Base-by-base conservation (phyloP, 2,113 vertebrate genomes). In the Notothenia rossii region DNA sequence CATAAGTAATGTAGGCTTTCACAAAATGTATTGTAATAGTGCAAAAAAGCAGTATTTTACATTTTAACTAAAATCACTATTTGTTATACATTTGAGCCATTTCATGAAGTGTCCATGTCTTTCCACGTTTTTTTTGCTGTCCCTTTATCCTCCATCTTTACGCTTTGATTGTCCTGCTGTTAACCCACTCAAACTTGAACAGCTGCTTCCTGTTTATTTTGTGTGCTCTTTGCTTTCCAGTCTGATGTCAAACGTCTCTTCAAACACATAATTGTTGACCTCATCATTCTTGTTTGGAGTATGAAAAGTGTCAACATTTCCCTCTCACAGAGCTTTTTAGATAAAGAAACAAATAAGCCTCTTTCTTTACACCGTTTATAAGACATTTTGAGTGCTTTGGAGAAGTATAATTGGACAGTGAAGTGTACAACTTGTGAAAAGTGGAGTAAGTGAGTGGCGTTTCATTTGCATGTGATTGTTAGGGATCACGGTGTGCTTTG, bases 251-350 rank as follows among this genome's bases (percentile, higher is more conserved):
- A 53, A 59, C 68, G 36, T 40, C 71, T 69, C 62, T 82, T 79
- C 56, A 65, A 62, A 70, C 49, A 48, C 60, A 54, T 60, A 83
- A 81, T 55, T 69, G 58, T 76, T 69, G 64, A 56, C 10, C 18
- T 50, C 48, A 55, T 18, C 13, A 10, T 75, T 69, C 53, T 68
- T 82, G 77, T 78, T 56, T 72, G 18, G 33, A 48, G 43, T 65
- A 56, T 66, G 67, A 81, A 88, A 82, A 25, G 54, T 54, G 58
- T 83, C 46, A 49, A 55, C 74, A 65, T 66, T 20, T 22, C 46
- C 40, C 40, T 36, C 29, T 64, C 22, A 56, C 45, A 66, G 62
- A 89, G 56, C 66, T 54, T 45, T 81, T 75, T 67, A 62, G 51
- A 71, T 54, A 45, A 5, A 1, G 8, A 58, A 58, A 63, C 29